Conservation (phyloP, 2,888 invertebrate genomes). For the Anticlea derivata region DNA sequence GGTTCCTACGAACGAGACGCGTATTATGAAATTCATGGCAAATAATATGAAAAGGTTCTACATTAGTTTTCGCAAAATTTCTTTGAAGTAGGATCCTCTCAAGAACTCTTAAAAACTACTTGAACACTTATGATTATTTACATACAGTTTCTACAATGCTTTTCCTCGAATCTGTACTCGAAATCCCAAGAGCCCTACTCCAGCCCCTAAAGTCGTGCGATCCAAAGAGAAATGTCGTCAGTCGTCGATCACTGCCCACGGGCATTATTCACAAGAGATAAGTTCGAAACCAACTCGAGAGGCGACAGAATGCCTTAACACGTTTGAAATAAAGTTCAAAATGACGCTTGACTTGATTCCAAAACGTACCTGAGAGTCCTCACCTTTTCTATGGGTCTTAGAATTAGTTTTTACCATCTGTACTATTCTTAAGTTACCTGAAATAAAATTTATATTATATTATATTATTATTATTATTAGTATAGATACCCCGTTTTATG, state of each 20-base stretch:
- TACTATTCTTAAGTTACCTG: too few species aligned
- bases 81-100: background rate
- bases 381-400: too few species aligned
- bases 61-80: background rate
- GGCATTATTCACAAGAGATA: conserved; percentile 69
- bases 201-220: conserved; percentile 34
- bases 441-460: too few species aligned
- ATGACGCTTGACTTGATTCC: conserved; percentile 20
- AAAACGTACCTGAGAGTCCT: conserved; percentile 50
- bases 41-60: background rate
- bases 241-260: conserved; percentile 64
- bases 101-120: background rate
- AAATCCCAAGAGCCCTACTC: conserved; percentile 38
- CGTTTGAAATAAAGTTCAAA: conserved; percentile 32
- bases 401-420: too few species aligned
- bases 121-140: conserved; percentile 5
- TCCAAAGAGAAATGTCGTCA: conserved; percentile 59
- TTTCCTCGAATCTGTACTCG: conserved; percentile 35
- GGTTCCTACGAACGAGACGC: background rate
- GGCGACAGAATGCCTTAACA: conserved; percentile 35
- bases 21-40: too few species aligned
- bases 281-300: conserved; percentile 47
- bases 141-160: conserved; percentile 27
- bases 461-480: too few species aligned
- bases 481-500: conserved; percentile 45